Base-by-base conservation (phyloP, 2,888 invertebrate genomes). In the Nomada flava region DNA sequence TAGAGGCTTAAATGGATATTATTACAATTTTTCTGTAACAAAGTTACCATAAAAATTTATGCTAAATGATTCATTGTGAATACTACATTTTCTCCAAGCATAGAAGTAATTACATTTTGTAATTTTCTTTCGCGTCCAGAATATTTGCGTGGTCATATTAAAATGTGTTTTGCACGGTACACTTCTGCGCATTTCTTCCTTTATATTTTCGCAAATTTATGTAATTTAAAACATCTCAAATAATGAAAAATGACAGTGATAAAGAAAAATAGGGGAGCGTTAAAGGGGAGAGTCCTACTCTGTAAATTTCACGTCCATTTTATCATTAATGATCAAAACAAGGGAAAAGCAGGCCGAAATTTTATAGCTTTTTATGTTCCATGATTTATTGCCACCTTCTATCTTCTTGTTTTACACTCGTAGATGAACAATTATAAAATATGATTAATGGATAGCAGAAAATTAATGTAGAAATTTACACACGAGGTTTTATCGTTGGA, bases 141-240 rank as follows among this genome's bases (percentile, higher is more conserved):
- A 50, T 23, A 42, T 50, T 50, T 62, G 23, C 36, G 20, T 52
- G 18, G 11, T 9, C 4, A 7, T 9, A 20, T 29, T 52, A 20
- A 29, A 26, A 26, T 10, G 10, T 9, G 20, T 13, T 60, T n/a
- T 47, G 50, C 20, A 15, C 36, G 13, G 29, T 50, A 18, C 15
- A 36, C 29, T 20, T 9, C 13, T n/a, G 44, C 23, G 26, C 64
- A 2, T 15, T n/a, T 59, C 44, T 44, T 44, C 23, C 29, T 36
- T 36, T 15, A 26, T 11, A 10, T 55, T 2, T 42, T 10, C 23
- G n/a, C 13, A 2, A 36, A 20, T 55, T 63, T 44, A 55, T 74
- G 53, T 72, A 79, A 82, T 74, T 68, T 73, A 20, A 67, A 59
- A 63, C 64, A 55, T 47, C 62, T 47, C 23, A 62, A 50, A 55